Evolutionary conservation across 2,797 vertebrate genomes (phyloP), one percentile per base, ranked within the genome.

Genomic region (Vireo griseus): DNA sequence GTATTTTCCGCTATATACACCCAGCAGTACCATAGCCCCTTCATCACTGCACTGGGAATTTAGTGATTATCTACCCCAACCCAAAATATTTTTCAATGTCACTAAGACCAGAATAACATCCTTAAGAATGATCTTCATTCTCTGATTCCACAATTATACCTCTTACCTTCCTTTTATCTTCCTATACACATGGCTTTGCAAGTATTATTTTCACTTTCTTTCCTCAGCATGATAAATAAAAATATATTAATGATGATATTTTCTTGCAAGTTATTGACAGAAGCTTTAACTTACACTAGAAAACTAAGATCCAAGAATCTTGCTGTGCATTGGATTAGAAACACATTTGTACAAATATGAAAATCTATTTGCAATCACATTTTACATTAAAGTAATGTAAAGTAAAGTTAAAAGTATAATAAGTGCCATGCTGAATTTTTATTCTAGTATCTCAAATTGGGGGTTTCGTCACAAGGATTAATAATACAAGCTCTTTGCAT

Each of bases 321-420:
- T 1, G 0, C 40, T 33, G 29, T 86, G 62, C 39, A 44, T 92
- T 86, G 66, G 28, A 22, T 76, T 88, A 76, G 54, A 76, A 82
- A 37, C 9, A 33, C 25, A 10, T 81, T 73, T 81, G 28, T 51
- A 78, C 7, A 81, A 72, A 81, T 45, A n/a, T 0, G 8, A 51
- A 33, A 66, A 31, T 71, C 28, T 88, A 13, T 66, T 88, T 81
- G 58, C 31, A 78, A 19, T 72, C 84, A 16, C 62, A 29, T 84
- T 92, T 75, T 59, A 50, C 15, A 9, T 80, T 73, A 76, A n/a
- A n/a, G n/a, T n/a, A n/a, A n/a, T n/a, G n/a, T n/a, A n/a, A n/a
- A n/a, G n/a, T n/a, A n/a, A n/a, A n/a, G 28, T 62, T 88, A 55
- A 44, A 58, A 67, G 35, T 79, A 69, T 85, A 77, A 15, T 80